Conservation (phyloP, 2,888 invertebrate species). For the Petrophora chlorosata region DNA sequence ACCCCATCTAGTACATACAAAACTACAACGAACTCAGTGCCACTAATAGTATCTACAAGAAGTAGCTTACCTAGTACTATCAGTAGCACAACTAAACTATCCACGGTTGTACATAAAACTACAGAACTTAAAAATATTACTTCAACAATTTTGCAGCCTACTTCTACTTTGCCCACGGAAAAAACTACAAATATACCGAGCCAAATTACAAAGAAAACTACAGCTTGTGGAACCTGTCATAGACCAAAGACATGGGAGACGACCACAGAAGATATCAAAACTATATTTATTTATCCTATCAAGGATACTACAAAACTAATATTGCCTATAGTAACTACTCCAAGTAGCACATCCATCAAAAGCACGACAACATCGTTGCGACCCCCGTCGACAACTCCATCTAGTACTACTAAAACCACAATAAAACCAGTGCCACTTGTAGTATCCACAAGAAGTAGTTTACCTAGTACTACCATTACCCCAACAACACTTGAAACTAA, state of each 20-base stretch:
- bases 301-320: not conserved
- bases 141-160: slow-evolving; percentile 9
- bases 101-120: not conserved
- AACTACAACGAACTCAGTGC: not conserved
- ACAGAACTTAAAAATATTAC: not conserved
- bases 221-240: slow-evolving; percentile 27
- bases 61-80: not conserved
- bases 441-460: not conserved
- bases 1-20: not conserved
- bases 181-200: no score
- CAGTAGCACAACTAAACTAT: not conserved
- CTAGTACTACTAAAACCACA: not conserved
- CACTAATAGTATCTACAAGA: not conserved
- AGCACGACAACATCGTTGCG: not conserved
- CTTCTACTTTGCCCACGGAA: not conserved
- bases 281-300: not conserved
- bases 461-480: not conserved
- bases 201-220: slow-evolving; percentile 11
- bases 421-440: not conserved
- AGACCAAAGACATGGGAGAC: slow-evolving; percentile 34
- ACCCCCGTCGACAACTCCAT: no score
- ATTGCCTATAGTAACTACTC: not conserved
- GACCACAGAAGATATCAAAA: slow-evolving; percentile 9
- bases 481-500: not conserved
- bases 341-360: not conserved